phyloP scores from a whole-genome alignment of 2,888 invertebrate species.

The Spicauda simplicius region DNA sequence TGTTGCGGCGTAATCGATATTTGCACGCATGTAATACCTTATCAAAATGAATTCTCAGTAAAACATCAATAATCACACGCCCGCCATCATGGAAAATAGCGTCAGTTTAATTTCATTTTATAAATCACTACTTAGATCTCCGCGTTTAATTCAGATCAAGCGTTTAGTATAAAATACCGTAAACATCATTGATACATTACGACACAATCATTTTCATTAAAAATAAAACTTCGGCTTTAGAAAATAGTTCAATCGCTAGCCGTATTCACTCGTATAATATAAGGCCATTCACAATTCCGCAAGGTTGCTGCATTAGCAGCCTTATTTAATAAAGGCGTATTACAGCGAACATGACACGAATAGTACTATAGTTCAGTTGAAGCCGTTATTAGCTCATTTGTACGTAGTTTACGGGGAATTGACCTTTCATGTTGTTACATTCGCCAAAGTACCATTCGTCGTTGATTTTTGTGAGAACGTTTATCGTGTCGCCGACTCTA shows the following conservation, averaged over 20 bases:
- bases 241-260: neutral
- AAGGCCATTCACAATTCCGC: constrained; percentile 32
- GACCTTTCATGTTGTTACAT: constrained; percentile 87
- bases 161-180: neutral
- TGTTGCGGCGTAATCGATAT: neutral
- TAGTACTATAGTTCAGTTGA: constrained; percentile 12
- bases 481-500: constrained; percentile 77
- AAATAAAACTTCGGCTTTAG: neutral
- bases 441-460: constrained; percentile 92
- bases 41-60: neutral
- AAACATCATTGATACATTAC: neutral
- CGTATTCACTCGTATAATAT: neutral
- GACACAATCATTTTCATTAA: neutral
- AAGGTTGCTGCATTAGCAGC: constrained; percentile 20
- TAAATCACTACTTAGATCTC: neutral
- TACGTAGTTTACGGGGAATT: constrained; percentile 92
- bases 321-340: constrained; percentile 30
- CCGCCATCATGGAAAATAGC: neutral
- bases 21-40: neutral
- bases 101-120: neutral
- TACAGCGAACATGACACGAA: constrained; percentile 24
- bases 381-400: constrained; percentile 71
- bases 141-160: neutral
- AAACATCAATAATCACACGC: neutral
- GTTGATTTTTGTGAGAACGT: constrained; percentile 88